phyloP scores from a whole-genome alignment of 2,797 vertebrate genomes.

The Sparidentex hasta region DNA sequence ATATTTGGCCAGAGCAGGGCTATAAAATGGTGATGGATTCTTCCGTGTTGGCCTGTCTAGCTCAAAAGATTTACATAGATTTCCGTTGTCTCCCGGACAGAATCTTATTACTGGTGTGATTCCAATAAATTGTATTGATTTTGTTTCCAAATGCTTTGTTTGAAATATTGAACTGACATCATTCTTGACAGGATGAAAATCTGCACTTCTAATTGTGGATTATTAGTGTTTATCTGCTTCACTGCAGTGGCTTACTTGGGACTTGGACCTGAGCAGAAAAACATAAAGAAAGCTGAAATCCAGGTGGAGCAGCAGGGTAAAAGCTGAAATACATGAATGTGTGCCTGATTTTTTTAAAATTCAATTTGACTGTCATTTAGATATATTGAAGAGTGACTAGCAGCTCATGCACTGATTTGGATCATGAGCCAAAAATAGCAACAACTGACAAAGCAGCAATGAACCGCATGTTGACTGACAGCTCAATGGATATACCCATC shows the following conservation, averaged over 20 bases:
- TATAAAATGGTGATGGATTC: background rate
- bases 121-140: no score
- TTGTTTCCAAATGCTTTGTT: no score
- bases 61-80: no score
- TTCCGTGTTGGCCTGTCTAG: no score
- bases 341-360: background rate
- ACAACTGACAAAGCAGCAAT: background rate
- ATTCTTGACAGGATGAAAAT: no score
- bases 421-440: background rate
- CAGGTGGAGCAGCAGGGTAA: background rate
- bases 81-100: no score
- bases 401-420: background rate
- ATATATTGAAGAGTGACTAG: background rate
- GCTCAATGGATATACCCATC: background rate
- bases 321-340: background rate
- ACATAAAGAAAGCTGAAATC: background rate
- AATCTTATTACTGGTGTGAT: no score
- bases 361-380: background rate
- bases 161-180: no score
- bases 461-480: slow-evolving; percentile 21
- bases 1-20: no score
- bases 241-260: background rate
- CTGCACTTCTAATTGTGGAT: no score
- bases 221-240: no score
- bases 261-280: background rate